Evolutionary conservation across 2,888 invertebrate genomes (phyloP), one percentile per base, ranked within the genome.

Genomic region (Alloplasta piceator): DNA sequence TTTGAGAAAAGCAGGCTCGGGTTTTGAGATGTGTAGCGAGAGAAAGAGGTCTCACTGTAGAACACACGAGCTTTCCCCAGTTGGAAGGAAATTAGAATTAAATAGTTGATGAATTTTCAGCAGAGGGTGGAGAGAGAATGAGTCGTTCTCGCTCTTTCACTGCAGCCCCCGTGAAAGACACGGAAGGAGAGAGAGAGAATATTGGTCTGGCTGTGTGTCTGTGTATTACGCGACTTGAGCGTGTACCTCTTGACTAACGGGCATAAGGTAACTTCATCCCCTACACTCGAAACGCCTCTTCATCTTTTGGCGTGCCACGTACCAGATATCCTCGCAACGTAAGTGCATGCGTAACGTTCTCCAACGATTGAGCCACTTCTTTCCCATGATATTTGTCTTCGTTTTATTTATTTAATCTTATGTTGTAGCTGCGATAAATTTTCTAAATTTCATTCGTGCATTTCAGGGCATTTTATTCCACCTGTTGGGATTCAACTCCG

Each of bases 61-160:
- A 39, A n/a, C 50, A 50, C 74, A 43, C 66, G 43, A 36, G 73
- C 46, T 83, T 74, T 76, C 50, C 26, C 74, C 74, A 41, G 81
- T 72, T 55, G 85, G 82, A 84, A 89, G 90, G 88, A 91, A 91
- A 91, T 91, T 90, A 90, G 89, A 91, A 91, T 90, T 91, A 90
- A 90, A 91, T 91, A 90, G 89, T 90, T 90, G 90, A 91, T 91
- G 91, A 91, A 91, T 91, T 90, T 89, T 88, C 26, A 88, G 87
- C 86, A 90, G 88, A 26, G 26, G 26, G 26, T 26, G 26, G 64
- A 68, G 41, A 64, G 58, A 26, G 61, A 12, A 41, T 50, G 60
- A 43, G 66, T 71, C 58, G 56, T 77, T 77, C 75, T 77, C 64
- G 70, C 80, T 80, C 79, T 83, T 73, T 66, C 76, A 50, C 66